Evolutionary conservation across 2,888 invertebrate genomes (phyloP).

Genomic region (Epinotia bilunana): DNA sequence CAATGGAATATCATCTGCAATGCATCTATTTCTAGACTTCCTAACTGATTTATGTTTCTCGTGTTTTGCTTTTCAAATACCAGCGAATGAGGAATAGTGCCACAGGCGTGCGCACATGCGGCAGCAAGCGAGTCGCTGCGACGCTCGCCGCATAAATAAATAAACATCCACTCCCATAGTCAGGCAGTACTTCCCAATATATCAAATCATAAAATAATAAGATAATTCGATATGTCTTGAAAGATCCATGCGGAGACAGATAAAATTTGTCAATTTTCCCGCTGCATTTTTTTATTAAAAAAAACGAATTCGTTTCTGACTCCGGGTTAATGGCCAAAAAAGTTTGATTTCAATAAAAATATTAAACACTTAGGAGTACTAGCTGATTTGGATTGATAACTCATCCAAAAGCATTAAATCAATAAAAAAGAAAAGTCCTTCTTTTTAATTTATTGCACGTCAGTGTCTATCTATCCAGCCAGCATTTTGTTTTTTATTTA

Average conservation of each 20-base stretch:
- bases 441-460: conserved; percentile 1
- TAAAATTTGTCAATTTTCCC: not conserved
- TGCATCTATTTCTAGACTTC: not conserved
- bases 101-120: conserved; percentile 50
- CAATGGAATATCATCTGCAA: not conserved
- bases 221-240: not conserved
- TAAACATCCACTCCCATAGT: conserved; percentile 45
- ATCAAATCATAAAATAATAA: not conserved
- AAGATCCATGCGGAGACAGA: not conserved
- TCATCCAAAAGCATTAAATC: not conserved
- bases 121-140: conserved; percentile 53
- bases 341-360: not conserved
- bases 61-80: conserved; percentile 20
- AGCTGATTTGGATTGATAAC: not conserved
- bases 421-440: not conserved
- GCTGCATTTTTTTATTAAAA: not conserved
- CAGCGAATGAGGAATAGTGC: conserved; percentile 9
- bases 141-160: conserved; percentile 55
- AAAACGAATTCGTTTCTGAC: not conserved
- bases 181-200: not conserved
- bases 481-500: not conserved
- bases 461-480: not conserved
- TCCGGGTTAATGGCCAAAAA: not conserved
- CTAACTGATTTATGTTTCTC: conserved; percentile 8
- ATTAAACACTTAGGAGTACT: not conserved